phyloP scores from a whole-genome alignment of 1,140 invertebrate species.

The Laodelphax striatellus region DNA sequence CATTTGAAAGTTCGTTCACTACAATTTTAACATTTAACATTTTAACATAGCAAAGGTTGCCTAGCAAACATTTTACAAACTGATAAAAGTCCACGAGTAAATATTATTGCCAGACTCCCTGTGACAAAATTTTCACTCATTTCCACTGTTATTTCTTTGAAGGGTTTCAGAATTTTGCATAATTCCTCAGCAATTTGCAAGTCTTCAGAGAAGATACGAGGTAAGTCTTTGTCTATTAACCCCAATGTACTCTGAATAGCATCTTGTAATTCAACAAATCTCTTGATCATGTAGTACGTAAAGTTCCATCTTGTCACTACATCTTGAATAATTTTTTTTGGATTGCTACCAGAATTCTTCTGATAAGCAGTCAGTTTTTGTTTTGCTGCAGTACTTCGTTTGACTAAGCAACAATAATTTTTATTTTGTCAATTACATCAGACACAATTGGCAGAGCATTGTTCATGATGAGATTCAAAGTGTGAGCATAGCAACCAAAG shows the following conservation, averaged over 20 bases:
- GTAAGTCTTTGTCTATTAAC: slow-evolving; percentile 24
- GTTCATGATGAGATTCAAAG: slow-evolving; percentile 15
- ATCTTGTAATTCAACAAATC: slow-evolving; percentile 27
- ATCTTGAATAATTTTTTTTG: slow-evolving; percentile 25
- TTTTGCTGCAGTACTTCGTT: not conserved
- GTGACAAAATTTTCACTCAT: slow-evolving; percentile 23
- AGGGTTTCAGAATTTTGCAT: slow-evolving; percentile 25
- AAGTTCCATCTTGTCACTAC: slow-evolving; percentile 29
- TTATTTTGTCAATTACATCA: not conserved
- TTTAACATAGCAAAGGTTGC: no score
- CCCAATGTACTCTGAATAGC: slow-evolving; percentile 23
- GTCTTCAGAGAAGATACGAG: slow-evolving; percentile 27
- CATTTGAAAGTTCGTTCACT: slow-evolving; percentile 6
- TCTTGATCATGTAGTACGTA: slow-evolving; percentile 29
- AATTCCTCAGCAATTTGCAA: slow-evolving; percentile 26
- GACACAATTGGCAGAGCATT: slow-evolving; percentile 4
- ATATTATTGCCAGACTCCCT: slow-evolving; percentile 23
- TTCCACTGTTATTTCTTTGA: slow-evolving; percentile 31
- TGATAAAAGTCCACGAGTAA: slow-evolving; percentile 12
- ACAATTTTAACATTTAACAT: no score
- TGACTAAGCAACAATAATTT: not conserved
- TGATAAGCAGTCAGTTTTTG: slow-evolving; percentile 1
- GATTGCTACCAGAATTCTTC: not conserved
- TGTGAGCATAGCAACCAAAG: slow-evolving; percentile 21
- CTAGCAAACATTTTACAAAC: slow-evolving; percentile 19